These are phyloP conservation scores for Poecilia gillii DNA, from an alignment of 2,797 vertebrate genomes.

Conservation along the genomic window DNA sequence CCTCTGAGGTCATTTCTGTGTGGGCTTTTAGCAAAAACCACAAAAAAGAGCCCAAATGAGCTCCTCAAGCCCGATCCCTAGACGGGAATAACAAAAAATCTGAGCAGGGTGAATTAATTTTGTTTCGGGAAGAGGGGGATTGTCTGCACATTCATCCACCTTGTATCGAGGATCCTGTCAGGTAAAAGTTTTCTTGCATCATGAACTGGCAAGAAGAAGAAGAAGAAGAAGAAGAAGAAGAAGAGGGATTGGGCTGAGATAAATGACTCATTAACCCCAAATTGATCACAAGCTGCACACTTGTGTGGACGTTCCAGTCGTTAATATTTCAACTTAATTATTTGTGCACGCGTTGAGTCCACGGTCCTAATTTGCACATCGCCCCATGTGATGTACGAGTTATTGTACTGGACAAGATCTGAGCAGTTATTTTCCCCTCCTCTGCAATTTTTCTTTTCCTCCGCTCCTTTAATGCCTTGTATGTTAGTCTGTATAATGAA, in stretches of 20 bases:
- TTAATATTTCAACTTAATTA: conserved; percentile 84
- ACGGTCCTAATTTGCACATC: conserved; percentile 75
- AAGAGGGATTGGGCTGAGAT: conserved; percentile 70
- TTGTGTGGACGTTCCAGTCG: conserved; percentile 73
- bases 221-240: conserved; percentile 33
- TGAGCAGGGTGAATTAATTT: conserved; percentile 67
- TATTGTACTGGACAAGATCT: conserved; percentile 79
- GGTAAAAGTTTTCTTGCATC: conserved; percentile 44
- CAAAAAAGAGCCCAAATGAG: not conserved
- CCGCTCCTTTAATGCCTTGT: conserved; percentile 36
- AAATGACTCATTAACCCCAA: conserved; percentile 81
- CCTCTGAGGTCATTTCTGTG: not conserved
- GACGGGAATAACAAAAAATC: not conserved
- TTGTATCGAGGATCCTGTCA: conserved; percentile 48
- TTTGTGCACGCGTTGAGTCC: conserved; percentile 76
- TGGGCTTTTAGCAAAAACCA: not conserved
- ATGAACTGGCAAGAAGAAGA: conserved; percentile 23
- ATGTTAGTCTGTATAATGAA: conserved; percentile 31
- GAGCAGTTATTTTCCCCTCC: conserved; percentile 60
- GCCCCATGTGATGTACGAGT: conserved; percentile 76
- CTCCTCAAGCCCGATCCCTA: conserved; percentile 8
- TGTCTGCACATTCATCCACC: conserved; percentile 66
- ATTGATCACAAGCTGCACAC: conserved; percentile 78
- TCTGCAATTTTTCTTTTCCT: conserved; percentile 44
- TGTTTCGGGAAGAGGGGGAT: conserved; percentile 62